Evolutionary conservation across 2,113 vertebrate genomes (phyloP).

Genomic region (Tympanuchus pallidicinctus): DNA sequence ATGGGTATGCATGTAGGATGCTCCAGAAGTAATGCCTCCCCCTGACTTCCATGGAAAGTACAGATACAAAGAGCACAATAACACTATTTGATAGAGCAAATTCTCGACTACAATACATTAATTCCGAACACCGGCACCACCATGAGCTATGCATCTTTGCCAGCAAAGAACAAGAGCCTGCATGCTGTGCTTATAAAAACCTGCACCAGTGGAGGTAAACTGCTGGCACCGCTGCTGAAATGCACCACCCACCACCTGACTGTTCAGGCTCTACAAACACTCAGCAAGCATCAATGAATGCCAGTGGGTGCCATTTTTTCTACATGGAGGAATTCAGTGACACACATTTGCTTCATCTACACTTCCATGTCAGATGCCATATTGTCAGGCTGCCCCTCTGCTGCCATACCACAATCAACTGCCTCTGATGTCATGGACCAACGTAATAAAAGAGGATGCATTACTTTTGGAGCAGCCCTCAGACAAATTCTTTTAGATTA

Average conservation of each 20-base stretch:
- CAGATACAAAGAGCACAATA: neutral
- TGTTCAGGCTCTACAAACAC: neutral
- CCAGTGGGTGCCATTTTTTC: neutral
- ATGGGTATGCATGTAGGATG: neutral
- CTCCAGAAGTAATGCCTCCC: neutral
- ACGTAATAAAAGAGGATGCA: neutral
- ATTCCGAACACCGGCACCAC: neutral
- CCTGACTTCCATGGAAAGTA: neutral
- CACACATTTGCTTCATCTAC: neutral
- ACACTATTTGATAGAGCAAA: neutral
- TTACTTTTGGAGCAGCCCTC: neutral
- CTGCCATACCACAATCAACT: neutral
- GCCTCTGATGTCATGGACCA: neutral
- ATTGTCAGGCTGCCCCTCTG: neutral
- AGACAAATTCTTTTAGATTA: conserved; percentile 44
- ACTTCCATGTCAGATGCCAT: neutral
- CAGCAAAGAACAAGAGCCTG: neutral
- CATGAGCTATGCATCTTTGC: neutral
- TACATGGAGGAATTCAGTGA: neutral
- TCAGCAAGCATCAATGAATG: neutral
- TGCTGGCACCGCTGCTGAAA: neutral
- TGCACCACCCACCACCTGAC: neutral
- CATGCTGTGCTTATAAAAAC: neutral
- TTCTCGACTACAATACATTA: neutral
- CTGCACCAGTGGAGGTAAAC: neutral